Evolutionary conservation across 2,113 vertebrate species (phyloP), one percentile per base, ranked within the genome.

Genomic region (Bos taurus): DNA sequence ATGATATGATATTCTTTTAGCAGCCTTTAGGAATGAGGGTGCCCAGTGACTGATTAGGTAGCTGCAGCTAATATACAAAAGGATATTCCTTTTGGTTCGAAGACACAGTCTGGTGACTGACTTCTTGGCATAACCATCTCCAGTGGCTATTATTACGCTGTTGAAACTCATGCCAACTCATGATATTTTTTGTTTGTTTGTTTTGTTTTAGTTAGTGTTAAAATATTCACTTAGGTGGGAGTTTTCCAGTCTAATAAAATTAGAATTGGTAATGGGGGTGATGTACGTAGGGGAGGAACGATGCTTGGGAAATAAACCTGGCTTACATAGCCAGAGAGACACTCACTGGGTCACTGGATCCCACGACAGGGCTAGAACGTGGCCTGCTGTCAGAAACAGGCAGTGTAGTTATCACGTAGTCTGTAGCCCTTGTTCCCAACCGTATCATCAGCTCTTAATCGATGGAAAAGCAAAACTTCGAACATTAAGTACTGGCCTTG

Each of bases 231-330:
- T 54, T 84, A 92, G 46, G 62, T 95, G 80, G 54, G 59, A 67
- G 82, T 92, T 93, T 97, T 91, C 36, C 12, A 86, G 64, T 40
- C 17, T 84, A 6, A 84, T 71, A 71, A 86, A 74, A 48, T 60
- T 9, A 48, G 64, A 60, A 23, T 33, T 46, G 46, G 33, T 82
- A 33, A 28, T 48, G 43, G 6, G 16, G 23, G 33, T 50, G n/a
- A 26, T 78, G 13, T 46, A 28, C 1, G 26, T 7, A 30, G 59
- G 25, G 5, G 43, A 87, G 67, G 82, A 91, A 43, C 5, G 19
- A 64, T 17, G 17, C 28, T n/a, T 57, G 56, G 48, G 17, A 64
- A 85, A 15, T 48, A 19, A 43, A 50, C 30, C 16, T 25, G 64
- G 19, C 15, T 94, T 26, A 40, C 4, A 2, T 5, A 26, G 6